phyloP scores from a whole-genome alignment of 2,113 vertebrate species.

The Muntiacus reevesi region DNA sequence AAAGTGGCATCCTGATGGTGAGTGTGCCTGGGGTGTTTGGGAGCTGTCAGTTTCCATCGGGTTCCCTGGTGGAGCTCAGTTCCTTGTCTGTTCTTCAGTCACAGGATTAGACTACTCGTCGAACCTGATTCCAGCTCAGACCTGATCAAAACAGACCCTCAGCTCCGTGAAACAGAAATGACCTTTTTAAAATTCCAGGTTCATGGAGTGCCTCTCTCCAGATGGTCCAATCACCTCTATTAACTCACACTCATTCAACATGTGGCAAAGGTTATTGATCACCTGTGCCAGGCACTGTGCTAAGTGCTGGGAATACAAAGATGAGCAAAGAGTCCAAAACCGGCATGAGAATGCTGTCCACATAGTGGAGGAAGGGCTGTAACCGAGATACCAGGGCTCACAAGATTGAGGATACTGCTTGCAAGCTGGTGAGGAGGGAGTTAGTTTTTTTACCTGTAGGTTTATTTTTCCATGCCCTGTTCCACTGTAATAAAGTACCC shows the following conservation, averaged over 20 bases:
- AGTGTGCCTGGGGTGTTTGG: too few relatives aligned
- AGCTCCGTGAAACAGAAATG: conserved; percentile 44
- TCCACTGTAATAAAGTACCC: background rate
- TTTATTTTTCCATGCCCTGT: background rate
- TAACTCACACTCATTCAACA: background rate
- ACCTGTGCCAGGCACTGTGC: conserved; percentile 37
- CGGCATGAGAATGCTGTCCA: rapidly evolving
- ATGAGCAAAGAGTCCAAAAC: background rate
- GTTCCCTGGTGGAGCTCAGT: background rate
- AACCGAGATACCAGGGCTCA: rapidly evolving
- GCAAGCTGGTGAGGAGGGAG: background rate
- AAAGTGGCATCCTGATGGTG: background rate
- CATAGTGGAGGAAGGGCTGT: background rate
- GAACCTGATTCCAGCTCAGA: background rate
- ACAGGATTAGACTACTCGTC: background rate
- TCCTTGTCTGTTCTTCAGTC: background rate
- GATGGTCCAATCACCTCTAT: background rate
- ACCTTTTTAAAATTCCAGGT: conserved; percentile 67
- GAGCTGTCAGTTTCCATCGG: background rate
- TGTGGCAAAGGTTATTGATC: background rate
- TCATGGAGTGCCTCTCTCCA: background rate
- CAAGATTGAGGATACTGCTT: background rate
- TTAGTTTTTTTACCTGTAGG: background rate
- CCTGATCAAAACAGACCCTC: conserved; percentile 21
- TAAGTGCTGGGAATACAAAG: conserved; percentile 10